phyloP scores from a whole-genome alignment of 2,888 invertebrate species.

The Lampropteryx suffumata region DNA sequence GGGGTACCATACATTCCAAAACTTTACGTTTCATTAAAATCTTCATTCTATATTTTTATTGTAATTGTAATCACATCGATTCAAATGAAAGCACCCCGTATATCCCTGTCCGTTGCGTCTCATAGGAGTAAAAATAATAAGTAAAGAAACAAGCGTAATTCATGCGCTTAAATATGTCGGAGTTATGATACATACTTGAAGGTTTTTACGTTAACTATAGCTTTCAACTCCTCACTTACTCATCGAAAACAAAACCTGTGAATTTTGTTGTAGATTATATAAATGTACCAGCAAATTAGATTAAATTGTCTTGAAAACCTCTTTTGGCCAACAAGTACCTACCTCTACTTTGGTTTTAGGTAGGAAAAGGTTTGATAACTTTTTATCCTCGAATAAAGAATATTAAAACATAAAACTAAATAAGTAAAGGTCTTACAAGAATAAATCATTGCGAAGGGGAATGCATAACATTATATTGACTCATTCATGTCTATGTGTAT shows the following conservation, averaged over 20 bases:
- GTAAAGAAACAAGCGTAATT: slow-evolving; percentile 61
- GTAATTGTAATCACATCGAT: not conserved
- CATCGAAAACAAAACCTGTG: not conserved
- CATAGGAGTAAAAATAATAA: slow-evolving; percentile 62
- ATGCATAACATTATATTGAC: slow-evolving; percentile 52
- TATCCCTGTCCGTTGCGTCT: slow-evolving; percentile 58
- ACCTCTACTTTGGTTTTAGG: not conserved
- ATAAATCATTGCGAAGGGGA: slow-evolving; percentile 51
- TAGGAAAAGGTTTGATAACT: slow-evolving; percentile 12
- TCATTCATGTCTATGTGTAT: slow-evolving; percentile 64
- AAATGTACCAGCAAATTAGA: not conserved
- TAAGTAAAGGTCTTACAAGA: slow-evolving; percentile 29
- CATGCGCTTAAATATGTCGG: slow-evolving; percentile 68
- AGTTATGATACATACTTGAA: slow-evolving; percentile 24
- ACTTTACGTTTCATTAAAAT: not conserved
- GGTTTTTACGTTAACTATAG: not conserved
- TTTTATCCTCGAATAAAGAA: slow-evolving; percentile 1
- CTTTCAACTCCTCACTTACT: not conserved
- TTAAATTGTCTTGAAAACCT: too few species aligned
- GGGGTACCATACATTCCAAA: slow-evolving; percentile 33
- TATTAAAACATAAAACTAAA: slow-evolving; percentile 15
- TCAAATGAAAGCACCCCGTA: slow-evolving; percentile 26
- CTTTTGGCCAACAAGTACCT: too few species aligned
- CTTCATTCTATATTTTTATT: too few species aligned
- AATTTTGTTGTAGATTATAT: not conserved